Evolutionary conservation across 2,888 invertebrate genomes (phyloP).

Genomic region (Zygaena filipendulae): DNA sequence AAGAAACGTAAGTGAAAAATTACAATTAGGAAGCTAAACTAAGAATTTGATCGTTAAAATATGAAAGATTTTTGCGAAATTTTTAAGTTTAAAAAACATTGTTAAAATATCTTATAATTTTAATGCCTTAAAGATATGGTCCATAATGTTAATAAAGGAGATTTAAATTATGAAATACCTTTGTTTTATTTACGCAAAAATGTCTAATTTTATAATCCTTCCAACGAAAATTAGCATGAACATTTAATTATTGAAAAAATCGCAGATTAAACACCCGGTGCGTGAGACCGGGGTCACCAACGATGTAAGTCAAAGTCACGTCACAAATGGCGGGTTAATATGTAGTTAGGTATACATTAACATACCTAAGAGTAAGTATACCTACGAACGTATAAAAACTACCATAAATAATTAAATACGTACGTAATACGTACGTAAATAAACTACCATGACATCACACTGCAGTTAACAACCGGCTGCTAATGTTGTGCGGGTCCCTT

Average conservation of each 20-base stretch:
- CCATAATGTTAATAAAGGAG: neutral
- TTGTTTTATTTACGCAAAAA: neutral
- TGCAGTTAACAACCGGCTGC: too few species aligned
- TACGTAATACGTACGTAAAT: too few species aligned
- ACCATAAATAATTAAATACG: too few species aligned
- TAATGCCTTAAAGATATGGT: neutral
- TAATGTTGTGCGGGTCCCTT: too few species aligned
- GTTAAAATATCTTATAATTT: neutral
- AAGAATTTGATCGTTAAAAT: too few species aligned
- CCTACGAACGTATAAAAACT: too few species aligned
- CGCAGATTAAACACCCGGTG: neutral
- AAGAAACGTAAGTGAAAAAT: too few species aligned
- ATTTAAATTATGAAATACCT: neutral
- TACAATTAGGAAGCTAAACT: too few species aligned
- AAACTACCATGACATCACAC: too few species aligned
- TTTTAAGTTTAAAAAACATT: neutral
- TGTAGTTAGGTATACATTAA: too few species aligned
- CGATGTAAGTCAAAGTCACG: neutral
- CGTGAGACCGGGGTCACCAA: conserved; percentile 2
- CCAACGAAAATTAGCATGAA: neutral
- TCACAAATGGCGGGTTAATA: conserved; percentile 1
- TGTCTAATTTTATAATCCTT: neutral
- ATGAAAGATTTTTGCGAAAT: neutral
- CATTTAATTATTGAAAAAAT: neutral
- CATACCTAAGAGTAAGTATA: too few species aligned